Percentiles rank a stretch among this genome's conserved stretches.
Conservation (phyloP, 2,888 invertebrate species). For the Leuctra nigra region DNA sequence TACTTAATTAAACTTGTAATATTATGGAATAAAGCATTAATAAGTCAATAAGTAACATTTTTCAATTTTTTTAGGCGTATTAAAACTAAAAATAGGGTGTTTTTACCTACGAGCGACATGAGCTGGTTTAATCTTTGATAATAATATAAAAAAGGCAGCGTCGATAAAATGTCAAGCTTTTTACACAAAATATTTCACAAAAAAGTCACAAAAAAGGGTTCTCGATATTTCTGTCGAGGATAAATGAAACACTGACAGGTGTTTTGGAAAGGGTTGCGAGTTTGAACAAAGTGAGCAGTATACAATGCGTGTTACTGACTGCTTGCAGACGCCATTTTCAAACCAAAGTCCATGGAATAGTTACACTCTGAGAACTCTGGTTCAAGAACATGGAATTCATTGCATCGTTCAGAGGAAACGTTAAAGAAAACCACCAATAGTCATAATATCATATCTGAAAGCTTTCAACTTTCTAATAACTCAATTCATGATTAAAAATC, state of each 20-base stretch:
- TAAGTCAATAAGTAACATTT: constrained; percentile 5
- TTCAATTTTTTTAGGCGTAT: constrained; percentile 10
- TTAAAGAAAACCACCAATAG: no score
- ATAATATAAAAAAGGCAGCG: constrained; percentile 16
- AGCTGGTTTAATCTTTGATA: constrained; percentile 7
- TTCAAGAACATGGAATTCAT: no score
- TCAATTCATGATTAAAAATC: no score
- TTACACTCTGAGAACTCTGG: no score
- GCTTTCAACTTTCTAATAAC: no score
- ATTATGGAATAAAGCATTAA: constrained; percentile 15
- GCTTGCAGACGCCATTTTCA: background rate
- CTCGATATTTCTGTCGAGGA: constrained; percentile 3
- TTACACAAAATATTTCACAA: constrained; percentile 17
- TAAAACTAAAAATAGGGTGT: constrained; percentile 15
- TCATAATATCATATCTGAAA: no score
- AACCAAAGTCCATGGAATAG: background rate
- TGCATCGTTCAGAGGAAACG: no score
- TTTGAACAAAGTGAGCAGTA: background rate
- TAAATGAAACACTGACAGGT: background rate
- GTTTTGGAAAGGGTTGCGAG: background rate
- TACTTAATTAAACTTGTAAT: constrained; percentile 10
- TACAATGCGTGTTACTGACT: background rate
- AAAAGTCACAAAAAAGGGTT: constrained; percentile 17
- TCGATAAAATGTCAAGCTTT: constrained; percentile 17
- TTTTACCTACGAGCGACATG: constrained; percentile 11